Evolutionary conservation across 2,888 invertebrate species (phyloP), one percentile per base, ranked within the genome.

Genomic region (Pocota personata): DNA sequence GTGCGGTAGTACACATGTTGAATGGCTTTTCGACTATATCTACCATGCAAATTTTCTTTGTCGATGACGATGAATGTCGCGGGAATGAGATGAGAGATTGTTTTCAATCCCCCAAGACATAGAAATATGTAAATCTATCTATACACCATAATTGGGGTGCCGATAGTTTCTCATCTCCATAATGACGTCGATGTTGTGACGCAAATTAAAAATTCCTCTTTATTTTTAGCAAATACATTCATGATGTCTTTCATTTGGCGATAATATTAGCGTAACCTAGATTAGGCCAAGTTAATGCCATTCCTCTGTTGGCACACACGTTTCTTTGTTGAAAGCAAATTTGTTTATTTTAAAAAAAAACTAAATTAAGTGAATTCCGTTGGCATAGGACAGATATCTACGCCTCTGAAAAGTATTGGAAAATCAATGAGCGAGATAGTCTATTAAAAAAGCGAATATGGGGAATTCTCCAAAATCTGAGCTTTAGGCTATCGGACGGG

Each of bases 231-330:
- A 3, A n/a, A 50, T 10, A 37, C 12, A n/a, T 35, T 32, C 12
- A 27, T 19, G 66, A 3, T 21, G 2, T 40, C 35, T 21, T 3
- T n/a, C 21, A 10, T 24, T 50, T 21, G 55, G 30, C 8, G 57
- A 57, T 57, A 69, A 57, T 55, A 43, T 55, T 43, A 46, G 43
- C 43, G 16, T 69, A 69, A 43, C 57, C 71, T 48, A 71, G 58
- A 71, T 71, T 35, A 71, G 57, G 71, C 35, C 6, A 48, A 58
- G 35, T 58, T 48, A 48, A 58, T 71, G 71, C 30, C 14, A 14
- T n/a, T 27, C 14, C 14, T 3, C 14, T 43, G 35, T 24, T 43
- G 35, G 57, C 21, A 35, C n/a, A 21, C 48, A 32, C 24, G 10
- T 12, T 8, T 24, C 14, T 4, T 10, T 50, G 1, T n/a, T 46